Conservation (phyloP, 2,797 vertebrate genomes). For the Myotis pilosus region DNA sequence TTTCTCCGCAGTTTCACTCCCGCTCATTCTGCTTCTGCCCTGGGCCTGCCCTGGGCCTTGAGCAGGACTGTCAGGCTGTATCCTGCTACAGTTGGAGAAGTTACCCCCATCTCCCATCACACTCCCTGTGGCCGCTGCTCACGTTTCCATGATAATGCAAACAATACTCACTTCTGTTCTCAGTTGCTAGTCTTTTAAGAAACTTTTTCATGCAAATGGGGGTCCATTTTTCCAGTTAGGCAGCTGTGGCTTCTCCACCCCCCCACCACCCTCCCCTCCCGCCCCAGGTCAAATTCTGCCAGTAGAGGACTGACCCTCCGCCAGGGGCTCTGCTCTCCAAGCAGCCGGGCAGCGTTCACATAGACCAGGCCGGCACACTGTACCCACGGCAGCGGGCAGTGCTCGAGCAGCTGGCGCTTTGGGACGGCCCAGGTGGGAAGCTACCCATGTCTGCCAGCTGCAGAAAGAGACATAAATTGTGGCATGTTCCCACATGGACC, state of each 20-base stretch:
- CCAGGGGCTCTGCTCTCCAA: not conserved
- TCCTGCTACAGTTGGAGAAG: constrained; percentile 32
- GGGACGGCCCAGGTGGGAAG: not conserved
- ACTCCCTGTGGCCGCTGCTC: constrained; percentile 42
- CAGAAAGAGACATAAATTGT: not conserved
- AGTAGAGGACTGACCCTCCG: not conserved
- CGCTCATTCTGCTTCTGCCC: not conserved
- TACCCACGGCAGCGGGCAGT: no score
- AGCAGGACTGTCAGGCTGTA: not conserved
- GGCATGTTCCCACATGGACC: not conserved
- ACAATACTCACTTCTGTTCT: constrained; percentile 66
- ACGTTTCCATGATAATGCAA: not conserved
- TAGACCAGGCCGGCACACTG: not conserved
- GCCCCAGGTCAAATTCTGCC: no score
- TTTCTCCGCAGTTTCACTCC: not conserved
- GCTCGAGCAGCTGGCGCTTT: not conserved
- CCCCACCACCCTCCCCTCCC: no score
- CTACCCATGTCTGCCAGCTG: not conserved
- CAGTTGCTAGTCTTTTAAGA: not conserved
- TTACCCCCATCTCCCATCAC: constrained; percentile 24
- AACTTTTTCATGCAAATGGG: constrained; percentile 14
- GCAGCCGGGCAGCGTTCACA: not conserved
- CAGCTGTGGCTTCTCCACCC: constrained; percentile 4
- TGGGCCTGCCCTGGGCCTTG: not conserved
- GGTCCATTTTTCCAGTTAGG: constrained; percentile 41